Base-by-base conservation (phyloP, 2,113 vertebrate genomes). In the Todiramphus saurophagus region DNA sequence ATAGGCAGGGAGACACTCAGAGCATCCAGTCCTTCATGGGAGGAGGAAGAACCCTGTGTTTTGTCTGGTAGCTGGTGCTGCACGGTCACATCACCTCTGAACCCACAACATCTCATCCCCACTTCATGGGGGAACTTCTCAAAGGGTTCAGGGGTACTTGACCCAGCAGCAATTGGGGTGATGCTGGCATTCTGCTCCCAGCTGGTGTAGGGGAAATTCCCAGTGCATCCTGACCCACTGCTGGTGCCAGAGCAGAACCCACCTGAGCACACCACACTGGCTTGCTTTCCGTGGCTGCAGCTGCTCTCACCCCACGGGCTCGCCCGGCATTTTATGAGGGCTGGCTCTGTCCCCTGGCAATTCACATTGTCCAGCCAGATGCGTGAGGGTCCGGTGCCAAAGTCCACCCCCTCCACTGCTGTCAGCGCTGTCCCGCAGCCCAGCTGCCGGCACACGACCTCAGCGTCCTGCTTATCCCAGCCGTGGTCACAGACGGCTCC, bases 311-410 rank as follows among this genome's bases (percentile, higher is more conserved):
- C 95, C 96, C 95, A 96, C 1, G 60, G 64, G 23, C 93, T 91
- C 0, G 96, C 94, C 0, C 56, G 86, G 55, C 98, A 98, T 70
- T 97, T 58, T 0, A 9, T 74, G 4, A 98, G 92, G 6, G 55
- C 56, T 2, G 11, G 8, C 93, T 98, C 98, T 0, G 68, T 96
- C 30, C 98, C 98, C 11, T 44, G 68, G 35, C 98, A 98, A 23
- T 68, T 81, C 41, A 98, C 92, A 0, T 97, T 96, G 8, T 98
- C 97, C 95, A 98, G 83, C 97, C 97, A 97, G 64, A 96, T 87
- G 3, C 88, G 97, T 5, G 85, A 91, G 1, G 95, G 48, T 1
- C 97, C 97, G 16, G 89, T n/a, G 19, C 97, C 96, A 0, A 96
- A 97, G 35, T 94, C 77, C 7, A 41, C 73, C 0, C 37, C 59